phyloP scores from a whole-genome alignment of 2,113 vertebrate species.

The Rafetus swinhoei region DNA sequence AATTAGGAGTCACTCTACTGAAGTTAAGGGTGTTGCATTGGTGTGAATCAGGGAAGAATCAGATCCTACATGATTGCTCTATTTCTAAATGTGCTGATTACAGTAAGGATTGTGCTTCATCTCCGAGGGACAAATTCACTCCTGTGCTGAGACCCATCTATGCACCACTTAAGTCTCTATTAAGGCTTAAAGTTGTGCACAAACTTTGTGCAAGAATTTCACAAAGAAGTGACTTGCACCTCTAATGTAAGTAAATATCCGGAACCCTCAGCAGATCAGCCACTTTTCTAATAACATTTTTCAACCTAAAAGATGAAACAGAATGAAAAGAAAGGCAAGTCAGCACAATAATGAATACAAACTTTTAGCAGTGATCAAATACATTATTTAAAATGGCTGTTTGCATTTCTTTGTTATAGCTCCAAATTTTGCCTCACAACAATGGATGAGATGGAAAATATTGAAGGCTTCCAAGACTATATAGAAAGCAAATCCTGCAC shows the following conservation, averaged over 20 bases:
- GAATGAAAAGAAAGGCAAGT: not conserved
- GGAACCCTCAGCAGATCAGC: not conserved
- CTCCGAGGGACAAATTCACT: not conserved
- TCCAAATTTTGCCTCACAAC: constrained; percentile 79
- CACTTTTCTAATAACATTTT: not conserved
- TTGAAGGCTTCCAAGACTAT: constrained; percentile 67
- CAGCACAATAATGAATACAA: not conserved
- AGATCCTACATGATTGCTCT: not conserved
- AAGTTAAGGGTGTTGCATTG: not conserved
- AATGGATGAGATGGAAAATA: constrained; percentile 74
- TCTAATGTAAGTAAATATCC: not conserved
- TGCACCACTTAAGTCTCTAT: not conserved
- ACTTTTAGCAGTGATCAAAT: not conserved
- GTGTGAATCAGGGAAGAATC: not conserved
- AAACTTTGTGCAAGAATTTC: not conserved
- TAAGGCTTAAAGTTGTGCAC: not conserved
- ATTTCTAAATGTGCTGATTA: not conserved
- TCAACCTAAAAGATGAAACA: not conserved
- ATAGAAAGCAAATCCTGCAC: constrained; percentile 81
- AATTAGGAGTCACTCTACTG: not conserved
- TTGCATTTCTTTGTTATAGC: constrained; percentile 71
- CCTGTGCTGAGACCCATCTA: not conserved
- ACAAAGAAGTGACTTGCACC: not conserved
- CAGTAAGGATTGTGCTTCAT: not conserved
- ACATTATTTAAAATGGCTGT: not conserved